Evolutionary conservation across 37 sponge, comb jelly and placozoan genomes (phyloP), one percentile per base, ranked within the genome.

Genomic region (Aphrocallistes beatrix): DNA sequence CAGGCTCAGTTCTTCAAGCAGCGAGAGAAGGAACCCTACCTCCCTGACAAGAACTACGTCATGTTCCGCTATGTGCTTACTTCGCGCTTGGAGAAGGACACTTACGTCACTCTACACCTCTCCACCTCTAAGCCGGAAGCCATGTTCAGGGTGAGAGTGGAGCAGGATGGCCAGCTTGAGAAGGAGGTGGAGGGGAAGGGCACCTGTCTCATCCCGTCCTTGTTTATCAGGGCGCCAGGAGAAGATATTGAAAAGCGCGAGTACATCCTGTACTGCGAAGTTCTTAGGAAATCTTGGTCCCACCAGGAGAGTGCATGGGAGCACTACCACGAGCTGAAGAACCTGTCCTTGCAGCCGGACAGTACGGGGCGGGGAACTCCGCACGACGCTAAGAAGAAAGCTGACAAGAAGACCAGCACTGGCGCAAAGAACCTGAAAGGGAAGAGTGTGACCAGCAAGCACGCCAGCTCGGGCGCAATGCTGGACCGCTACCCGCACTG

Each of bases 111-210:
- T 85, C 83, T 93, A 1, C 93, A 95, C 50, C 85, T 95, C 38
- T 40, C 84, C 37, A 89, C 91, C 28, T 97, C 95, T 28, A 97
- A 95, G 51, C 82, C 82, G 39, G 86, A 90, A 84, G 98, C 92
- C n/a, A 34, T 85, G 37, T 82, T 91, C 83, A 87, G 89, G 83
- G 85, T 95, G 50, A 83, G 93, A 89, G 98, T 97, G 39, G 37
- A 86, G 37, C 37, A 0, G 32, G 51, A 17, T 32, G 83, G 40
- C 3, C 30, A 82, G 83, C 9, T 6, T 8, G 38, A 32, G 28
- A 19, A 3, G 16, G 83, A 82, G 39, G 42, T 82, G 6, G 83
- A 82, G 83, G 42, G 83, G 25, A 39, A 32, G 25, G 83, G 83
- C 37, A 82, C 42, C 40, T 82, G 83, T 82, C 42, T 82, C 38